Evolutionary conservation across 1,140 invertebrate species (phyloP).

Genomic region (Gerris buenoi): DNA sequence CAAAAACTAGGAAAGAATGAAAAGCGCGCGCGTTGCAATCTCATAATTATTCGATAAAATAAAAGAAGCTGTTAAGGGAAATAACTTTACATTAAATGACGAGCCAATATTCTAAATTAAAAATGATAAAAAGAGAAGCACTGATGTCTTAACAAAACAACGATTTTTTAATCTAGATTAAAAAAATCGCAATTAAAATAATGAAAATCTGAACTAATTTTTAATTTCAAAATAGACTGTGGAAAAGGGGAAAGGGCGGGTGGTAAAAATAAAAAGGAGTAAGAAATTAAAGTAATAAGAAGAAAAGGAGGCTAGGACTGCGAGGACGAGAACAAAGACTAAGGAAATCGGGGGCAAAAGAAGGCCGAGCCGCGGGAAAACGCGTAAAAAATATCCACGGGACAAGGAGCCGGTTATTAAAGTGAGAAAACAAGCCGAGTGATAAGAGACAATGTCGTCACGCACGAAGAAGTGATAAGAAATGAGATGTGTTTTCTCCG

Average conservation of each 20-base stretch:
- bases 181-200: neutral
- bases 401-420: neutral
- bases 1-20: too few relatives aligned
- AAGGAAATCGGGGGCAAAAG: neutral
- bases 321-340: neutral
- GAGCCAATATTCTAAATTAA: neutral
- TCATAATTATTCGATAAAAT: too few relatives aligned
- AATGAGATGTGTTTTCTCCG: neutral
- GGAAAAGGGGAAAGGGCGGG: neutral
- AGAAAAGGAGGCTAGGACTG: neutral
- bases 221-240: neutral
- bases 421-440: neutral
- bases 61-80: too few relatives aligned
- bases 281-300: neutral
- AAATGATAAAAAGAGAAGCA: neutral
- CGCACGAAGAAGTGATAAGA: neutral
- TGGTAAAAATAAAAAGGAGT: neutral
- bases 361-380: neutral
- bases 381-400: neutral
- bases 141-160: neutral
- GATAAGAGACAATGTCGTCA: neutral
- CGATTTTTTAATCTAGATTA: neutral
- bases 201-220: neutral
- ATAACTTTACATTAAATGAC: too few relatives aligned
- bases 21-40: too few relatives aligned